Percentiles rank a stretch among this genome's conserved stretches.
Evolutionary conservation across 2,888 invertebrate genomes (phyloP).

Genomic region (Hydrotaea cyrtoneurina): DNA sequence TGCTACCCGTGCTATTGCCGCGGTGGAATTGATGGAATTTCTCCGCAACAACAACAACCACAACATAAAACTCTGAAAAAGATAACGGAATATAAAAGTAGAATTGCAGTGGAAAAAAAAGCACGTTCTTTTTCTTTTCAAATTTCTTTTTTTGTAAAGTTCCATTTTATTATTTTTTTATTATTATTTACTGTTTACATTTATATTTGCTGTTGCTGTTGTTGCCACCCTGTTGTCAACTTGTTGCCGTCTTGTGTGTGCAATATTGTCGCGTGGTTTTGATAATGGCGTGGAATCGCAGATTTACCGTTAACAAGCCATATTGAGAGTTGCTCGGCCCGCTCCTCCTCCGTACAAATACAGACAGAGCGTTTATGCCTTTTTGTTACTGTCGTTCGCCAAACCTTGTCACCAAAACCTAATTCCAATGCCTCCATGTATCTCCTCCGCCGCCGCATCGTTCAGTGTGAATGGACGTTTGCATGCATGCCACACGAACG

Average conservation of each 20-base stretch:
- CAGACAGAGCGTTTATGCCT: neutral
- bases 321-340: conserved; percentile 35
- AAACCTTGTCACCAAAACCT: conserved; percentile 67
- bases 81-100: conserved; percentile 14
- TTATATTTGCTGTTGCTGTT: conserved; percentile 18
- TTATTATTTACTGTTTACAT: conserved; percentile 28
- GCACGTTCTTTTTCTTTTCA: conserved; percentile 57
- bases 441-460: too few species aligned
- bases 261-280: neutral
- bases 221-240: conserved; percentile 44
- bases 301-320: conserved; percentile 61
- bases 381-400: conserved; percentile 32
- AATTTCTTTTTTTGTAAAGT: conserved; percentile 56
- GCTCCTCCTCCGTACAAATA: neutral
- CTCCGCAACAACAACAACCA: neutral
- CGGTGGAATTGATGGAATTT: neutral
- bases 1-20: neutral
- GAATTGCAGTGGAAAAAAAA: conserved; percentile 53
- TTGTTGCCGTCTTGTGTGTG: conserved; percentile 51
- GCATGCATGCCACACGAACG: conserved; percentile 60
- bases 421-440: conserved; percentile 41
- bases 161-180: conserved; percentile 44
- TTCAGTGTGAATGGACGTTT: conserved; percentile 1
- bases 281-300: conserved; percentile 20
- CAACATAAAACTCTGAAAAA: too few species aligned